Evolutionary conservation across 2,113 vertebrate genomes (phyloP), one percentile per base, ranked within the genome.

Genomic region (Apodemus sylvaticus): DNA sequence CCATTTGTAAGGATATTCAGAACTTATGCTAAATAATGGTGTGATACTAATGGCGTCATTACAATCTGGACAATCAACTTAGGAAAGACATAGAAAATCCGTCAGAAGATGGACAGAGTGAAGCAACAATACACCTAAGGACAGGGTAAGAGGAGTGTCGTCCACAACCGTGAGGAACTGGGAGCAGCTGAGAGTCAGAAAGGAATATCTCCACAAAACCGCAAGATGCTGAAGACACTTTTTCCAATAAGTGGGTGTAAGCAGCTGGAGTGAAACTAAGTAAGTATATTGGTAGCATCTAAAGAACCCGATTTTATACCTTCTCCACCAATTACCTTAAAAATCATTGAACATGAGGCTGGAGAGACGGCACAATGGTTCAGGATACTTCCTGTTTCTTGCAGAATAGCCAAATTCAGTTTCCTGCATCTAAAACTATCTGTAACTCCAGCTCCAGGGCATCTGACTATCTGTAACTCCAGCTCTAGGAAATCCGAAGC

Each of bases 31-130:
- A 76, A 86, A 64, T 58, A 58, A 86, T 29, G 42, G 34, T 39
- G 90, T 10, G 81, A 42, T 78, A 62, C 55, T 60, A 87, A 79
- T 12, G 70, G 73, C 68, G 64, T 34, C 78, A 36, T 29, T 93
- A 53, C 58, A 83, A 36, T 16, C 66, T 83, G 36, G 42, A 76
- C 10, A 79, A 12, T 31, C 11, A 89, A 78, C 87, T 93, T 89
- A 74, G 36, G 94, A 90, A 96, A 91, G 48, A 51, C 31, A 92
- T 78, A 48, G 14, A 73, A 29, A 76, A 76, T 87, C n/a, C 12
- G 42, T 0, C 34, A n/a, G 48, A 91, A 97, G 95, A 73, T 68
- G 64, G 60, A n/a, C 11, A 92, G 90, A 94, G 93, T 66, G 78
- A 87, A 82, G 77, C 45, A 88, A 6, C 6, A 96, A 71, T 89